Evolutionary conservation across 2,113 vertebrate genomes (phyloP), one percentile per base, ranked within the genome.

Genomic region (Eulemur rufifrons): DNA sequence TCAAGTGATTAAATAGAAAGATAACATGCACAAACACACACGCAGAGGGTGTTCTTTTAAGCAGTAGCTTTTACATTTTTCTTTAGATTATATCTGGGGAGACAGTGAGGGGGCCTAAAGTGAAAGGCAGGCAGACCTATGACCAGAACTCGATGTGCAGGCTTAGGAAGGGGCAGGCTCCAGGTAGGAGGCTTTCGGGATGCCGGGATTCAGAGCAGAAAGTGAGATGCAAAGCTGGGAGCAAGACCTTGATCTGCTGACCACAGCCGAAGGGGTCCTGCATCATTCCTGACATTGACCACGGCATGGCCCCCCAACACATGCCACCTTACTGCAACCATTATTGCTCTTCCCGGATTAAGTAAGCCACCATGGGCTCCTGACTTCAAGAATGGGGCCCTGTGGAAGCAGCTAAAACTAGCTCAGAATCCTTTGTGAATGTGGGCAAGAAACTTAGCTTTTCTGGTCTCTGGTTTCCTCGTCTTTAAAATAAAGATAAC

Each of bases 381-480:
- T 52, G 52, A 64, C 27, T 29, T 66, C n/a, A 86, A 47, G n/a
- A 50, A 89, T 23, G 56, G 18, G 39, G 34, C 45, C 20, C n/a
- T 37, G 39, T 8, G 17, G 59, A 87, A 84, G 12, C 27, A 8
- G 32, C 63, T 20, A 68, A 45, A 86, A 37, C 61, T n/a, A 47
- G 71, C 42, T 61, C 56, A 73, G 64, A 86, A 84, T 95, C 37
- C 50, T 91, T 88, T 96, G 97, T 97, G 97, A 97, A 98, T 95
- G 89, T 95, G 93, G 96, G 25, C 66, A 96, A 76, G 27, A 47
- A 45, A 18, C 50, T 92, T 59, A 37, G 89, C 20, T 98, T 98
- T 96, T 97, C 96, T 74, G 94, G 96, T 68, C 47, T 96, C 97
- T 98, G 98, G 81, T 96, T 89, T 91, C 92, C 96, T 94, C 92